phyloP scores from a whole-genome alignment of 1,140 invertebrate genomes.

The Aphis gossypii region DNA sequence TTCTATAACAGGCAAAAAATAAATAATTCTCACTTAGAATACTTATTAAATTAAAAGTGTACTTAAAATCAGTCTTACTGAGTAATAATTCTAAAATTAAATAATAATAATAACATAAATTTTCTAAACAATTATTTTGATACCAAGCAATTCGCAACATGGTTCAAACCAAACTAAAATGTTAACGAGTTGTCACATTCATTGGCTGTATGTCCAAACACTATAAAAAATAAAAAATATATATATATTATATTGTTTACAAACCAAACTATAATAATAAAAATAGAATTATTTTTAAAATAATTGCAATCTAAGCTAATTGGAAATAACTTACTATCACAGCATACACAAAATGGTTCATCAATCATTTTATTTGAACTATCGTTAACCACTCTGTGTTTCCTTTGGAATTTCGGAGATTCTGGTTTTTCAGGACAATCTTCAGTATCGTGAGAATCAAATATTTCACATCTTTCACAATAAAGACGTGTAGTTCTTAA shows the following conservation, averaged over 20 bases:
- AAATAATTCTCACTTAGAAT: background rate
- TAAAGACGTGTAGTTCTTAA: conserved; percentile 80
- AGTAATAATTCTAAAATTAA: conserved; percentile 2
- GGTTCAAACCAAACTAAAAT: conserved; percentile 32
- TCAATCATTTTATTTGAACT: background rate
- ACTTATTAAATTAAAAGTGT: background rate
- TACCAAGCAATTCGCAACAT: background rate
- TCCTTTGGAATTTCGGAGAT: conserved; percentile 36
- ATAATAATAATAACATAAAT: background rate
- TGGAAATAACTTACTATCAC: conserved; percentile 42
- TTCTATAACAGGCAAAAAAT: background rate
- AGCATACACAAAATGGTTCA: conserved; percentile 55
- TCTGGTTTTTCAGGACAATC: conserved; percentile 77
- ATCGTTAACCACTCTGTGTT: conserved; percentile 38
- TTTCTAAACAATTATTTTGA: background rate
- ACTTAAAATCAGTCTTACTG: conserved; percentile 42
- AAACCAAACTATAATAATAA: background rate
- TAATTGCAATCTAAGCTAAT: background rate
- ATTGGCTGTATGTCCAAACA: conserved; percentile 53
- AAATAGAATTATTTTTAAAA: background rate
- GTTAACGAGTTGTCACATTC: conserved; percentile 43
- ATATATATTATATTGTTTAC: background rate
- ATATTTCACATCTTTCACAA: conserved; percentile 97
- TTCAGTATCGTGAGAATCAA: conserved; percentile 96
- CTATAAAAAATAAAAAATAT: background rate